Conservation (phyloP, 2,113 vertebrate genomes). For the Gymnorhina tibicen region DNA sequence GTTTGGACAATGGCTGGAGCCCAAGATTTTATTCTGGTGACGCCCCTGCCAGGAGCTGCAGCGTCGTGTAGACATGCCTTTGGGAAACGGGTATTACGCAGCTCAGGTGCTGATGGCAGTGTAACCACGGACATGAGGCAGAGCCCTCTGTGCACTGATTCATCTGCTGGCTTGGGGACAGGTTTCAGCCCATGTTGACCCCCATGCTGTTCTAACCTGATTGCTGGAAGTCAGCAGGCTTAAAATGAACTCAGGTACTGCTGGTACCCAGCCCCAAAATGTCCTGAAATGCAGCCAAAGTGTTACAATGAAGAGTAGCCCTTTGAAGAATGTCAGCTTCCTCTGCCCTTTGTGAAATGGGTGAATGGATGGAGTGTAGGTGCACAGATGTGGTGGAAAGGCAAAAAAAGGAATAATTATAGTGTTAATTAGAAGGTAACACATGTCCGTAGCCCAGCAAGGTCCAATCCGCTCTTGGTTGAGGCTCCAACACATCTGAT, state of each 20-base stretch:
- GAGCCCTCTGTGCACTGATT: background rate
- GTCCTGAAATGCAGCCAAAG: background rate
- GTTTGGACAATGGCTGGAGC: constrained; percentile 1
- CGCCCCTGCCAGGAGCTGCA: background rate
- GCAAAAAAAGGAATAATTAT: background rate
- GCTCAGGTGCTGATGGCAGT: background rate
- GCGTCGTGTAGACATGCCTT: background rate
- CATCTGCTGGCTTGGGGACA: background rate
- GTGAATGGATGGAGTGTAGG: background rate
- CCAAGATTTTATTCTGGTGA: constrained; percentile 30
- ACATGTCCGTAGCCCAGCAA: background rate
- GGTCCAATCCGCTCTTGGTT: background rate
- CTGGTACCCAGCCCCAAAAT: background rate
- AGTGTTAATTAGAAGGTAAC: background rate
- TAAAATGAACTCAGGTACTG: background rate
- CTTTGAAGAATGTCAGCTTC: background rate
- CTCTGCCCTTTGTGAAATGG: background rate
- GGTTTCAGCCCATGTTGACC: background rate
- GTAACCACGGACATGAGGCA: background rate
- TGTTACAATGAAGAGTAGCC: background rate
- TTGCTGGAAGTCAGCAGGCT: background rate
- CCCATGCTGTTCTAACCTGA: background rate
- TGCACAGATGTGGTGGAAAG: background rate
- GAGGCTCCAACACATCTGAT: background rate
- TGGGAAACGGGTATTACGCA: background rate